Evolutionary conservation across 2,113 vertebrate species (phyloP).

Genomic region (Oncorhynchus keta): DNA sequence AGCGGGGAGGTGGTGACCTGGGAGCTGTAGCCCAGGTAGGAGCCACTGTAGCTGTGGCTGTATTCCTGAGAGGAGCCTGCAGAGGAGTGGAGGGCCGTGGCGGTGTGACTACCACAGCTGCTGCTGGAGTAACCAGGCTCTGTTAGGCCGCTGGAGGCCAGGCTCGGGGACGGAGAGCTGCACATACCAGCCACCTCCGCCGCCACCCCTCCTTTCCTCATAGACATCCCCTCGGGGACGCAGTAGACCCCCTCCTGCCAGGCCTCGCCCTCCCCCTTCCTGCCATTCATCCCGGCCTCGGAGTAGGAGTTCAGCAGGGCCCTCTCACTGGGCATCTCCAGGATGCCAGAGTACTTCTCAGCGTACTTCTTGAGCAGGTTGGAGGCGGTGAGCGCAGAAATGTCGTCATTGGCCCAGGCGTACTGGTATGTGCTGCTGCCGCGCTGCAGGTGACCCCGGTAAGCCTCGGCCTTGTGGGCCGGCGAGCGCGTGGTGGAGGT

Average conservation of each 20-base stretch:
- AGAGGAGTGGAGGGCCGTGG: constrained; percentile 85
- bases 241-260: constrained; percentile 97
- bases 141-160: constrained; percentile 87
- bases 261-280: constrained; percentile 87
- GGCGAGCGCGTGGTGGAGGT: constrained; percentile 95
- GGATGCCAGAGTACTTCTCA: constrained; percentile 94
- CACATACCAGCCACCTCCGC: constrained; percentile 89
- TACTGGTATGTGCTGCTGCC: constrained; percentile 84
- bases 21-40: constrained; percentile 90
- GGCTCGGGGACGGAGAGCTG: constrained; percentile 92
- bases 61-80: constrained; percentile 93
- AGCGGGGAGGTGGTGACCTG: constrained; percentile 88
- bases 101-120: constrained; percentile 89
- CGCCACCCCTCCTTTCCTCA: constrained; percentile 89
- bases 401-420: constrained; percentile 98
- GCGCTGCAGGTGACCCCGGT: constrained; percentile 89
- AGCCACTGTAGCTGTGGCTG: constrained; percentile 85
- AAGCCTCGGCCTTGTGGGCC: constrained; percentile 96
- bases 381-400: constrained; percentile 96
- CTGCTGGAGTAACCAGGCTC: constrained; percentile 94
- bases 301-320: constrained; percentile 10
- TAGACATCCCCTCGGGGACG: constrained; percentile 86
- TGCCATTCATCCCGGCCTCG: constrained; percentile 49
- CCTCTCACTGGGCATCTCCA: constrained; percentile 81
- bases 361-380: constrained; percentile 98